These are phyloP conservation scores for Geothlypis trichas DNA, from an alignment of 2,113 vertebrate species.

Conservation along the genomic window DNA sequence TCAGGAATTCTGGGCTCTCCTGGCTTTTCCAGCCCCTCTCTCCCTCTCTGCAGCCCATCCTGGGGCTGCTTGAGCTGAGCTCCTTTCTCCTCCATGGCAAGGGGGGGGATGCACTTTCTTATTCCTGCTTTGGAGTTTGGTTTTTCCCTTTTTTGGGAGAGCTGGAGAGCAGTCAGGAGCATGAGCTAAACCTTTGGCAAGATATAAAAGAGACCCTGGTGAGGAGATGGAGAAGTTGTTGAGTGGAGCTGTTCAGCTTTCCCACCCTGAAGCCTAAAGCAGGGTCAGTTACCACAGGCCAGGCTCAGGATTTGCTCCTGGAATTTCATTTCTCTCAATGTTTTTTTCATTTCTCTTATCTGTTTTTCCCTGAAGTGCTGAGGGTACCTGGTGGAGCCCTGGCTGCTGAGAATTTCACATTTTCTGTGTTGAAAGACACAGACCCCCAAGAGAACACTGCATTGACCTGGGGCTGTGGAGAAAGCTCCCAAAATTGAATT, in stretches of 20 bases:
- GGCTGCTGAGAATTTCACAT: background rate
- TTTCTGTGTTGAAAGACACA: background rate
- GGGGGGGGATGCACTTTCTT: background rate
- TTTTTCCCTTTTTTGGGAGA: slow-evolving; percentile 40
- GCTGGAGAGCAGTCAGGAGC: background rate
- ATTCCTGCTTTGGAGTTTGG: background rate
- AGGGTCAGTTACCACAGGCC: accelerated
- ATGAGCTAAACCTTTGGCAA: background rate
- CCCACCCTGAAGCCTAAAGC: accelerated
- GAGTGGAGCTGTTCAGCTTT: background rate
- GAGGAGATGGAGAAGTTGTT: background rate
- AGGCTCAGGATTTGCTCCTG: background rate
- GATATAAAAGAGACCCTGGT: background rate
- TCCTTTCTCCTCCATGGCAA: accelerated
- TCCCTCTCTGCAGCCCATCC: background rate
- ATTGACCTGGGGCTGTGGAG: background rate
- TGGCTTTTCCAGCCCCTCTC: background rate
- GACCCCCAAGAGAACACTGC: background rate
- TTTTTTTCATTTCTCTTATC: too few species aligned
- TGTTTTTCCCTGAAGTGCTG: background rate
- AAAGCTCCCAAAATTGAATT: background rate
- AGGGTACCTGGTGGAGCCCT: background rate
- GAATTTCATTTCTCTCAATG: background rate
- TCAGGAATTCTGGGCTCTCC: background rate
- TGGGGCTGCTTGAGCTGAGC: background rate